These are phyloP conservation scores for Brachionus calyciflorus DNA, from an alignment of 1,140 invertebrate genomes.

Conservation along the genomic window DNA sequence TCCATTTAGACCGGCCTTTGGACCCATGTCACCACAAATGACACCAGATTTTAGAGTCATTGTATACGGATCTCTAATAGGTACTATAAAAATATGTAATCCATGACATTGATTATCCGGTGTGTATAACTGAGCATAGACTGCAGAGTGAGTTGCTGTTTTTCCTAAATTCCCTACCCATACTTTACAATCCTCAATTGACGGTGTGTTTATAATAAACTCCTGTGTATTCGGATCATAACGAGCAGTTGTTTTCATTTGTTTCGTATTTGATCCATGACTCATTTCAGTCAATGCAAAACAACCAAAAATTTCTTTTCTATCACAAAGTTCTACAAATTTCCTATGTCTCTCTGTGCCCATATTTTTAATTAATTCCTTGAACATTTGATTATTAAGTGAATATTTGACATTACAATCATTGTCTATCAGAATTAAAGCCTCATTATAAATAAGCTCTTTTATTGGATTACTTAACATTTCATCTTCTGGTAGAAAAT, in stretches of 20 bases:
- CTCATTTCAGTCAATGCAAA: slow-evolving; percentile 86
- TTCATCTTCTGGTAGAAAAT: slow-evolving; percentile 66
- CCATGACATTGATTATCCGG: slow-evolving; percentile 78
- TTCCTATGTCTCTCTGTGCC: slow-evolving; percentile 74
- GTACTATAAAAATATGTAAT: slow-evolving; percentile 78
- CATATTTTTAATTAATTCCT: slow-evolving; percentile 51
- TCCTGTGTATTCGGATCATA: slow-evolving; percentile 73
- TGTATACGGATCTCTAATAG: slow-evolving; percentile 74
- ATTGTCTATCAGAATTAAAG: slow-evolving; percentile 70
- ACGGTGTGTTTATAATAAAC: slow-evolving; percentile 84
- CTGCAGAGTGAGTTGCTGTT: slow-evolving; percentile 76
- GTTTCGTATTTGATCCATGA: slow-evolving; percentile 88
- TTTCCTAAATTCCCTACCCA: slow-evolving; percentile 75
- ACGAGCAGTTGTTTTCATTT: slow-evolving; percentile 81
- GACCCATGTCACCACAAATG: slow-evolving; percentile 79
- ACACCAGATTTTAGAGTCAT: slow-evolving; percentile 72
- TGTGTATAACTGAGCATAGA: slow-evolving; percentile 83
- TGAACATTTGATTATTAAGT: slow-evolving; percentile 54
- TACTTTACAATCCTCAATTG: slow-evolving; percentile 89
- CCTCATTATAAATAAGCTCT: slow-evolving; percentile 55
- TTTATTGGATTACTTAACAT: slow-evolving; percentile 61
- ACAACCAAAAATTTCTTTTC: slow-evolving; percentile 69
- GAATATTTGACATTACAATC: slow-evolving; percentile 68
- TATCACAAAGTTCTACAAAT: slow-evolving; percentile 69
- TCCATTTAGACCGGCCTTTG: slow-evolving; percentile 65